Percentiles rank a stretch among this genome's conserved stretches.
phyloP scores from a whole-genome alignment of 2,113 vertebrate species.

The Hassar affinis region DNA sequence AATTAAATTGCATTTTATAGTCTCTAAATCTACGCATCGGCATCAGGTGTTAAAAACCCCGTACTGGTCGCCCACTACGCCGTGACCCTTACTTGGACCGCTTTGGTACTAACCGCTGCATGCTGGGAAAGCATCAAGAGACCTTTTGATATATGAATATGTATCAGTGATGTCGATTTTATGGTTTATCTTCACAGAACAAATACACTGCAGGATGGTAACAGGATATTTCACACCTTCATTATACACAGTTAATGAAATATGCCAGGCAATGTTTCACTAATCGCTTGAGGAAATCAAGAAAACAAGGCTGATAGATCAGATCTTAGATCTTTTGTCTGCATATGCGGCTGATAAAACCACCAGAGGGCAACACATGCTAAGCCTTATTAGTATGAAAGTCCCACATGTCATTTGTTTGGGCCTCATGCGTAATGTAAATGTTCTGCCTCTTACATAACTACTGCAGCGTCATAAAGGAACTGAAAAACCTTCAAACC shows the following conservation, averaged over 20 bases:
- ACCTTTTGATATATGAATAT: not conserved
- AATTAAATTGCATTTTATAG: no score
- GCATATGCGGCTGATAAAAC: not conserved
- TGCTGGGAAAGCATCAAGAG: no score
- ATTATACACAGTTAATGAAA: not conserved
- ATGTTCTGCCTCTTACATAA: not conserved
- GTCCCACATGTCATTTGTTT: not conserved
- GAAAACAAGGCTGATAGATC: not conserved
- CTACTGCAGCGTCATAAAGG: not conserved
- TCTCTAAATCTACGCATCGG: no score
- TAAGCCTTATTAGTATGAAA: not conserved
- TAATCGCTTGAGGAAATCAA: not conserved
- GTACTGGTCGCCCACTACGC: no score
- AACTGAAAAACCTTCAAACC: not conserved
- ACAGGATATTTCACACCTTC: not conserved
- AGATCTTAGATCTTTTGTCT: not conserved
- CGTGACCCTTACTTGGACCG: no score
- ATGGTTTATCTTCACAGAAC: not conserved
- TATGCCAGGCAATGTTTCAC: not conserved
- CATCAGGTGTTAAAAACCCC: no score
- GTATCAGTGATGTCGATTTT: not conserved
- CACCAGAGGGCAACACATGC: constrained; percentile 40
- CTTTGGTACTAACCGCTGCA: no score
- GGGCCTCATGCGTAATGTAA: not conserved
- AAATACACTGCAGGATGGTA: not conserved